Percentiles rank a stretch among this genome's conserved stretches.
phyloP scores from a whole-genome alignment of 1,140 invertebrate genomes.

The Drosophila nebulosa region DNA sequence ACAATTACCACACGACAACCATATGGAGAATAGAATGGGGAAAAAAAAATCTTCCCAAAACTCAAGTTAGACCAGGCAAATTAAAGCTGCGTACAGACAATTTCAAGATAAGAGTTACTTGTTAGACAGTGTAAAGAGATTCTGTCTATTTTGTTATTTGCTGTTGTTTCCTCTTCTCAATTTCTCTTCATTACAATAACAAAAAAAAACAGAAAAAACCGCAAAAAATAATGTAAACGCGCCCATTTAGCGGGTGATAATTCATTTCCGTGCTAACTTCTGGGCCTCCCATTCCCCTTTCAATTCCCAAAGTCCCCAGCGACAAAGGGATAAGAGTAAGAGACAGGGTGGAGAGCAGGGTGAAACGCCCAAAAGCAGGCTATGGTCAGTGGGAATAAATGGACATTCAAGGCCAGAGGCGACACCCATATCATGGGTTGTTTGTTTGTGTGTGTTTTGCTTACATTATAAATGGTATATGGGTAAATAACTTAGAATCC shows the following conservation, averaged over 20 bases:
- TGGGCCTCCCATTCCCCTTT: background rate
- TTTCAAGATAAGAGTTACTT: background rate
- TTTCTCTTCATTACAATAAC: conserved; percentile 57
- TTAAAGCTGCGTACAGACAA: background rate
- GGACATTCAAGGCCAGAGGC: background rate
- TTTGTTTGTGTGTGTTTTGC: background rate
- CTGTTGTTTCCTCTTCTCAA: conserved; percentile 11
- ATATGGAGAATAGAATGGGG: background rate
- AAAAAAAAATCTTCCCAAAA: background rate
- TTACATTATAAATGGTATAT: background rate
- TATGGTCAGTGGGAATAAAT: conserved; percentile 33
- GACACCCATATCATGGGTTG: conserved; percentile 4
- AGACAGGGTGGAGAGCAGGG: background rate
- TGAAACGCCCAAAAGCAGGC: conserved; percentile 22
- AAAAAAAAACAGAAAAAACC: conserved; percentile 1
- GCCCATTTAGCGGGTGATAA: conserved; percentile 67
- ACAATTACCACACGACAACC: background rate
- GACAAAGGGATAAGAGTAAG: background rate
- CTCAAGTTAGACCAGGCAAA: too few relatives aligned
- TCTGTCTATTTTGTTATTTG: background rate
- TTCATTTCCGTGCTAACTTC: conserved; percentile 55
- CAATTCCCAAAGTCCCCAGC: conserved; percentile 5
- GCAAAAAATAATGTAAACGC: conserved; percentile 47
- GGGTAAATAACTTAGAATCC: conserved; percentile 1
- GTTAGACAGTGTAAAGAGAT: background rate